Conservation (phyloP, 2,888 invertebrate species). For the Uloborus plumipes region DNA sequence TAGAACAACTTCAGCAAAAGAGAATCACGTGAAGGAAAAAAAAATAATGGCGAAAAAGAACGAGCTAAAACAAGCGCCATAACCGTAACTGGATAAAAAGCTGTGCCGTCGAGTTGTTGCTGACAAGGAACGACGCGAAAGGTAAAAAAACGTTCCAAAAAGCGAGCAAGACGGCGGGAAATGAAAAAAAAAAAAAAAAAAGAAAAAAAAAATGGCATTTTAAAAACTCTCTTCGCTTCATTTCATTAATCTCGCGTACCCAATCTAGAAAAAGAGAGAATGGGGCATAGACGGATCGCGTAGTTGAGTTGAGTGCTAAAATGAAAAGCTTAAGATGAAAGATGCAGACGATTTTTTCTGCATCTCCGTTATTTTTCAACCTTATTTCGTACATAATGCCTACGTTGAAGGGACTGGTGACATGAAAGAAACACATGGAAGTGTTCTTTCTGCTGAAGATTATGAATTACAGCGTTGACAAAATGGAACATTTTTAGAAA, state of each 20-base stretch:
- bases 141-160: slow-evolving; percentile 47
- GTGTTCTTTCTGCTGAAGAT: slow-evolving; percentile 51
- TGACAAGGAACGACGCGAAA: slow-evolving; percentile 48
- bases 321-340: slow-evolving; percentile 58
- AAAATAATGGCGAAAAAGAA: slow-evolving; percentile 28
- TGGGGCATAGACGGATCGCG: slow-evolving; percentile 55
- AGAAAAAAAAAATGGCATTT: slow-evolving; percentile 27
- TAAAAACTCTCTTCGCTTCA: slow-evolving; percentile 59
- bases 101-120: slow-evolving; percentile 57
- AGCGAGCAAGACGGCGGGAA: slow-evolving; percentile 24
- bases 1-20: slow-evolving; percentile 45
- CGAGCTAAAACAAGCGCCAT: slow-evolving; percentile 54
- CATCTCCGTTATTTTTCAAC: slow-evolving; percentile 14
- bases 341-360: slow-evolving; percentile 25
- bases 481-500: slow-evolving; percentile 34
- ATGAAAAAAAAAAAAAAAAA: slow-evolving; percentile 31
- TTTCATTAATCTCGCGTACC: slow-evolving; percentile 57
- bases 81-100: slow-evolving; percentile 63
- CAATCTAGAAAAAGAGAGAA: slow-evolving; percentile 35
- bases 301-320: slow-evolving; percentile 55
- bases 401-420: slow-evolving; percentile 36
- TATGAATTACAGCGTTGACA: slow-evolving; percentile 51
- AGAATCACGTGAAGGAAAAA: slow-evolving; percentile 17
- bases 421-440: slow-evolving; percentile 56
- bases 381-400: slow-evolving; percentile 36